Base-by-base conservation (phyloP, 2,113 vertebrate species). In the Chaetorhynchus papuensis region DNA sequence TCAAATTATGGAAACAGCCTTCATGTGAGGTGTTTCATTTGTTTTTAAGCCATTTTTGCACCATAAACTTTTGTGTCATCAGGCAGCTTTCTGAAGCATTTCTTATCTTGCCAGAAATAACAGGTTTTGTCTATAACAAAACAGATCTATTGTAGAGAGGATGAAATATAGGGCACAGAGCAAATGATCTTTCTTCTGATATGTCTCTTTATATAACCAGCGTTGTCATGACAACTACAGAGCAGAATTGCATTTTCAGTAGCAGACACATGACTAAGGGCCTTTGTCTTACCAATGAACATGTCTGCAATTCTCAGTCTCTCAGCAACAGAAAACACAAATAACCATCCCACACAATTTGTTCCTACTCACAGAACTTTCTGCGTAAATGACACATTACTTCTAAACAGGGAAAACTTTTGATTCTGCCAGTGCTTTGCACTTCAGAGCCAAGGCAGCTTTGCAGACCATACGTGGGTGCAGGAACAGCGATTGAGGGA, bases 221-320 rank as follows among this genome's bases (percentile, higher is more conserved):
- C 2, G 81, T 97, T 96, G 95, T 65, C 94, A 97, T 95, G 95
- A 94, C 96, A 95, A 96, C 95, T 42, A 21, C 74, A 92, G 81
- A 91, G n/a, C 75, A 72, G 91, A 79, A 53, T 65, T 95, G 56
- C 3, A 1, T 96, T 70, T 94, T 84, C 87, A 65, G 77, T 30
- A 82, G 81, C 84, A 93, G 91, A 82, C 0, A 15, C 74, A 91
- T 87, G 84, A 96, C 89, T 95, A 92, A 90, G 90, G 88, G 83
- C 54, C 90, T 94, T 95, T 96, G 89, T 95, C 87, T 91, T 84
- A 42, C 44, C 61, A 77, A 79, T 54, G 70, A 96, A 89, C 49
- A 24, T 11, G 69, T 82, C 77, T 18, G 6, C 79, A 83, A 28
- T 65, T 80, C 50, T 79, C 84, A 69, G 65, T 59, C 63, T 94